These are phyloP conservation scores for Poeciliopsis infans DNA, from an alignment of 2,797 vertebrate species.

Conservation along the genomic window DNA sequence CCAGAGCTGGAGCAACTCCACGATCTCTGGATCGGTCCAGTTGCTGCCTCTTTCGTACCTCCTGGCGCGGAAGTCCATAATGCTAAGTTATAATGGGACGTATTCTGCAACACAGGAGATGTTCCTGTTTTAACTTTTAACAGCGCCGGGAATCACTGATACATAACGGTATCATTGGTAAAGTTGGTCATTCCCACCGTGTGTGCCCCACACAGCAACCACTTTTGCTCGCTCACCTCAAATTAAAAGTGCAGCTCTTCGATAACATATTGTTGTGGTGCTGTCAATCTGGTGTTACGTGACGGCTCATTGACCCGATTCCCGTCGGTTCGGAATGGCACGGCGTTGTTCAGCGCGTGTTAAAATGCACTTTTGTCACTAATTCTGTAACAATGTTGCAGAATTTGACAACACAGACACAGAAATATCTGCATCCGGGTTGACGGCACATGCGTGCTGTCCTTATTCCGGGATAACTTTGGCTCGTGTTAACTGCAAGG, in stretches of 20 bases:
- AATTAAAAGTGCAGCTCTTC: constrained; percentile 43
- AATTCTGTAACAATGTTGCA: constrained; percentile 10
- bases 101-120: constrained; percentile 27
- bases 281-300: constrained; percentile 34
- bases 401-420: constrained; percentile 48
- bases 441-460: constrained; percentile 90
- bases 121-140: constrained; percentile 18
- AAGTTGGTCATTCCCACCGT: not conserved
- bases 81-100: constrained; percentile 12
- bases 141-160: not conserved
- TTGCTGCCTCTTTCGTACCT: constrained; percentile 91
- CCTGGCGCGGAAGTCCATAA: constrained; percentile 89
- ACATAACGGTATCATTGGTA: not conserved
- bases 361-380: constrained; percentile 2
- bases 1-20: constrained; percentile 91
- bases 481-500: constrained; percentile 80
- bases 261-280: constrained; percentile 5
- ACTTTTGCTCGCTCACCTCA: constrained; percentile 34
- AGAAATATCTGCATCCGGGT: constrained; percentile 86
- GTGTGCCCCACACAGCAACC: not conserved
- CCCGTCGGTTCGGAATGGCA: not conserved
- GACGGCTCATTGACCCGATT: constrained; percentile 5
- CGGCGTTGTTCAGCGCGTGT: not conserved
- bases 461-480: constrained; percentile 93
- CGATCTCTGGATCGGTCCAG: constrained; percentile 92